Evolutionary conservation across 1,140 invertebrate species (phyloP).

Genomic region (Nephotettix cincticeps): DNA sequence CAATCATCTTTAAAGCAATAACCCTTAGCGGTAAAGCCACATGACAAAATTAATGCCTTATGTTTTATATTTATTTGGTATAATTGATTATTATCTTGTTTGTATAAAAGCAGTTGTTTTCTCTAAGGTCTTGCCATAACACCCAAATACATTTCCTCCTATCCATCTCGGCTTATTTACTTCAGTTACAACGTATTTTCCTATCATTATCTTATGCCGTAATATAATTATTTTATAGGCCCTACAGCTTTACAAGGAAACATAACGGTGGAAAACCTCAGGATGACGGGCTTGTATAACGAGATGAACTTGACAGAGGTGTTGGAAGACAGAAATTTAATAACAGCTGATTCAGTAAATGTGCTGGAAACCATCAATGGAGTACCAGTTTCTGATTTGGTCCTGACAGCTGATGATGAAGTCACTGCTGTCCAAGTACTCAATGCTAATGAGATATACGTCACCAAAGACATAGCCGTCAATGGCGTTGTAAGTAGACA

Average conservation of each 20-base stretch:
- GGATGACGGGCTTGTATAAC: neutral
- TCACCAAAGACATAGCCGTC: neutral
- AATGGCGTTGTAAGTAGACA: neutral
- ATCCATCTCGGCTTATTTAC: no score
- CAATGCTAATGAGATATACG: neutral
- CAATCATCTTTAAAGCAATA: no score
- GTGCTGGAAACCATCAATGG: neutral
- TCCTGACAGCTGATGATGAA: neutral
- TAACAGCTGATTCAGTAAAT: neutral
- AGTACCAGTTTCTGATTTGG: neutral
- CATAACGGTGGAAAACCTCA: neutral
- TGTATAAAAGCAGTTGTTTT: no score
- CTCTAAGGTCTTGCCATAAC: no score
- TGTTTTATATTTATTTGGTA: no score
- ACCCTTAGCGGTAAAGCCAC: no score
- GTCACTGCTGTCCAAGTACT: neutral
- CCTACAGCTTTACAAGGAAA: neutral
- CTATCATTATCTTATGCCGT: no score
- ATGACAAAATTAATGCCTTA: no score
- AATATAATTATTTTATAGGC: neutral
- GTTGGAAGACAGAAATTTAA: neutral
- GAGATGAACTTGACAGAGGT: neutral
- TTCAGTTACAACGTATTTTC: no score
- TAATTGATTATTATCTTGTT: no score
- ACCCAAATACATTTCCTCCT: no score